phyloP scores from a whole-genome alignment of 2,888 invertebrate genomes.

The Rapana venosa region DNA sequence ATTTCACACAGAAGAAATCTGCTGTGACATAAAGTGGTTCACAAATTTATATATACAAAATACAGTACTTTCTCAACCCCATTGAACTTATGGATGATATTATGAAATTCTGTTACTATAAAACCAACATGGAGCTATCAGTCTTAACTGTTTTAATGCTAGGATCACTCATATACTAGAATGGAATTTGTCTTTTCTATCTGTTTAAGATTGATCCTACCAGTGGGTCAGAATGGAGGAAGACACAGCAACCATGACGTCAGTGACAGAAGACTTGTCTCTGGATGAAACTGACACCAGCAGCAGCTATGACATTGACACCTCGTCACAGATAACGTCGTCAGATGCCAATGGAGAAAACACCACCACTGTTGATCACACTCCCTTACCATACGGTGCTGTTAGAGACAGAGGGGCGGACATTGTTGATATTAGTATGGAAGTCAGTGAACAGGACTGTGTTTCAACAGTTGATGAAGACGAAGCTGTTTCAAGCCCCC shows the following conservation, averaged over 20 bases:
- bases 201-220: background rate
- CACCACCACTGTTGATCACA: background rate
- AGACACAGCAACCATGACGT: constrained; percentile 36
- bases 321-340: constrained; percentile 20
- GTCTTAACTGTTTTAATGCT: too few species aligned
- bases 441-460: background rate
- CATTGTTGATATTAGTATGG: background rate
- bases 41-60: too few species aligned
- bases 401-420: background rate
- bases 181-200: background rate
- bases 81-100: too few species aligned
- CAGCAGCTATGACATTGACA: constrained; percentile 25
- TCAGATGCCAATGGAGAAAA: constrained; percentile 8
- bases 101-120: too few species aligned
- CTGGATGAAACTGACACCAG: constrained; percentile 20
- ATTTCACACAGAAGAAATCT: too few species aligned
- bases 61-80: too few species aligned
- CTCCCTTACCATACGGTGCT: background rate
- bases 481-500: background rate
- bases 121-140: too few species aligned
- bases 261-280: constrained; percentile 37
- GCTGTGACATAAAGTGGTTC: too few species aligned
- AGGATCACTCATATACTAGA: background rate
- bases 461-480: background rate
- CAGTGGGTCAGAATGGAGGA: constrained; percentile 30